Evolutionary conservation across 2,797 vertebrate genomes (phyloP).

Genomic region (Geotrypetes seraphini): DNA sequence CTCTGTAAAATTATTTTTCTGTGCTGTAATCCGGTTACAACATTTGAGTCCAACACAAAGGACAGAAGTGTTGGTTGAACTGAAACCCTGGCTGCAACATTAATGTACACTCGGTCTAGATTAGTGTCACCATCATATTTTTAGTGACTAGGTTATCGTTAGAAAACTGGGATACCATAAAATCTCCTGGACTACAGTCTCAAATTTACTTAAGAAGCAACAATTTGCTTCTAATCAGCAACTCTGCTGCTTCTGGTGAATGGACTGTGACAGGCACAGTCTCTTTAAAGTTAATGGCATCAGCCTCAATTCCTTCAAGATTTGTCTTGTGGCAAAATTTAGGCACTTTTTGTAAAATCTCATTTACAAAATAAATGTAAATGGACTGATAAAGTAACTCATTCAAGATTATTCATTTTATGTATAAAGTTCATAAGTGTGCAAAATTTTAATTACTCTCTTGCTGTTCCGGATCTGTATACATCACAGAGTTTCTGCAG

Average conservation of each 20-base stretch:
- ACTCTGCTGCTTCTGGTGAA: slow-evolving; percentile 42
- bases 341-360: slow-evolving; percentile 77
- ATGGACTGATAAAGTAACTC: slow-evolving; percentile 68
- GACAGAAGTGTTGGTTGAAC: slow-evolving; percentile 57
- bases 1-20: slow-evolving; percentile 53
- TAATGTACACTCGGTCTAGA: slow-evolving; percentile 53
- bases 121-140: slow-evolving; percentile 60
- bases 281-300: slow-evolving; percentile 46
- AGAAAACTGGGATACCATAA: slow-evolving; percentile 61
- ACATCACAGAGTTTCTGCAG: slow-evolving; percentile 48
- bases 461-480: slow-evolving; percentile 48
- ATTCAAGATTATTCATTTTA: slow-evolving; percentile 67
- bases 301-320: slow-evolving; percentile 54
- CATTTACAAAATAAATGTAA: slow-evolving; percentile 63
- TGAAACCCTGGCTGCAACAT: slow-evolving; percentile 61
- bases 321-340: slow-evolving; percentile 69
- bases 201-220: no score
- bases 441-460: slow-evolving; percentile 52
- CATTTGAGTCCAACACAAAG: slow-evolving; percentile 55
- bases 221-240: no score
- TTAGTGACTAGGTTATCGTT: slow-evolving; percentile 56
- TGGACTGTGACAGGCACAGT: slow-evolving; percentile 47
- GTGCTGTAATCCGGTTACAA: slow-evolving; percentile 69
- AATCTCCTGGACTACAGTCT: slow-evolving; percentile 50
- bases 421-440: slow-evolving; percentile 67